Conservation (phyloP, 2,888 invertebrate genomes). For the Eristalinus aeneus region DNA sequence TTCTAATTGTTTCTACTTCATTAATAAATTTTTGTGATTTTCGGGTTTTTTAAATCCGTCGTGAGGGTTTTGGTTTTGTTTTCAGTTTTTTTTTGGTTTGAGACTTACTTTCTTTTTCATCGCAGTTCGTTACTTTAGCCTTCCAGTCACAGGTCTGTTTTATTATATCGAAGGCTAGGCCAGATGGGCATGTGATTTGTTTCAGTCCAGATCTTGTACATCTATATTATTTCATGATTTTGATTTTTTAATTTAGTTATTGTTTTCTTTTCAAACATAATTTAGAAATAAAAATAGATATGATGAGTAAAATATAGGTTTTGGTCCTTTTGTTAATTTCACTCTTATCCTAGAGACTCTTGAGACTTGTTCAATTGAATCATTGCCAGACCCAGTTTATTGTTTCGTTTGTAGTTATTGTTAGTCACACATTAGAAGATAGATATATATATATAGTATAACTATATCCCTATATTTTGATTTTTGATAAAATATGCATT, state of each 20-base stretch:
- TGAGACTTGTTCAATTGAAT: slow-evolving; percentile 28
- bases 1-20: slow-evolving; percentile 48
- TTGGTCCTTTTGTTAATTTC: neutral
- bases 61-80: slow-evolving; percentile 64
- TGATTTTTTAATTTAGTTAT: slow-evolving; percentile 44
- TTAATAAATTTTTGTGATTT: slow-evolving; percentile 56
- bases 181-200: slow-evolving; percentile 98
- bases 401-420: slow-evolving; percentile 33
- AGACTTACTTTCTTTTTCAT: slow-evolving; percentile 97
- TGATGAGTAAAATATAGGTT: neutral
- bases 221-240: slow-evolving; percentile 74
- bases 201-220: slow-evolving; percentile 97
- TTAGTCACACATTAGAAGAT: slow-evolving; percentile 64
- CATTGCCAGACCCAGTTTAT: slow-evolving; percentile 46
- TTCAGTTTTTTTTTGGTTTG: slow-evolving; percentile 75
- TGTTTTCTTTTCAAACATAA: slow-evolving; percentile 2
- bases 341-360: slow-evolving; percentile 1
- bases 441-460: slow-evolving; percentile 16
- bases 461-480: slow-evolving; percentile 12
- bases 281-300: slow-evolving; percentile 5
- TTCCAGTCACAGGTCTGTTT: slow-evolving; percentile 99
- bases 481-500: slow-evolving; percentile 56
- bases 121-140: slow-evolving; percentile 98
- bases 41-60: neutral
- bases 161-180: slow-evolving; percentile 98